These are phyloP conservation scores for Seriola dumerili DNA, from an alignment of 2,113 vertebrate genomes.

Conservation along the genomic window DNA sequence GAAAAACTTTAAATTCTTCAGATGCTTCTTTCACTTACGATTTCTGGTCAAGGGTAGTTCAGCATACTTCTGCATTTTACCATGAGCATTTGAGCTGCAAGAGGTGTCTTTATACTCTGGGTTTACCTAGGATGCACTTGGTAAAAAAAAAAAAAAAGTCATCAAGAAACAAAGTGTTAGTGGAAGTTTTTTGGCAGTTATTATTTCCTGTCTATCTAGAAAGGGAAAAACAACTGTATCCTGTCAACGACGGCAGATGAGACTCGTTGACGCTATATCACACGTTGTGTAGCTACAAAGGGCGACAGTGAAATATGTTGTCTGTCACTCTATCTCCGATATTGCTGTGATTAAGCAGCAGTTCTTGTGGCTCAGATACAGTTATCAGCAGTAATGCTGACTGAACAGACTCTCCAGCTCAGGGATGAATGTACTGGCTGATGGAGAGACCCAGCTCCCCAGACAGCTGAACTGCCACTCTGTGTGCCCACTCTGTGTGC, in stretches of 20 bases:
- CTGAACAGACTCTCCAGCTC: conserved; percentile 60
- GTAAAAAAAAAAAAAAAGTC: conserved; percentile 2
- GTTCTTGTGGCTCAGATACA: conserved; percentile 51
- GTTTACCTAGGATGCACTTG: not conserved
- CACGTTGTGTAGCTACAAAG: conserved; percentile 16
- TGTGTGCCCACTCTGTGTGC: conserved; percentile 47
- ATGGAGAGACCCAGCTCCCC: conserved; percentile 62
- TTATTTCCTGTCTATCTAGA: conserved; percentile 27
- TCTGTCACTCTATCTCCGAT: conserved; percentile 64
- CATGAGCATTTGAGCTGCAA: not conserved
- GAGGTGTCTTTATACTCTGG: not conserved
- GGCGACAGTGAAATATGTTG: conserved; percentile 50
- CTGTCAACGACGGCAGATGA: conserved; percentile 47
- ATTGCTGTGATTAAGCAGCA: conserved; percentile 70
- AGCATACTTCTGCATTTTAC: conserved; percentile 14
- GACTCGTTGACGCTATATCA: conserved; percentile 23
- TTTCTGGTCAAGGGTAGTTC: not conserved
- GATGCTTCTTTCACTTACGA: not conserved
- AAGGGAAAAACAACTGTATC: conserved; percentile 42
- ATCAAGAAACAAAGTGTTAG: not conserved
- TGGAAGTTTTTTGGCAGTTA: conserved; percentile 6
- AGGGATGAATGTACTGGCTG: conserved; percentile 39
- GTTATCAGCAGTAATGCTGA: conserved; percentile 63
- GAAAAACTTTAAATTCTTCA: not conserved
- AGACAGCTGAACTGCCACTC: conserved; percentile 61